Percentiles rank a stretch among this genome's conserved stretches.
phyloP scores from a whole-genome alignment of 2,113 vertebrate genomes.

The Apaloderma vittatum region DNA sequence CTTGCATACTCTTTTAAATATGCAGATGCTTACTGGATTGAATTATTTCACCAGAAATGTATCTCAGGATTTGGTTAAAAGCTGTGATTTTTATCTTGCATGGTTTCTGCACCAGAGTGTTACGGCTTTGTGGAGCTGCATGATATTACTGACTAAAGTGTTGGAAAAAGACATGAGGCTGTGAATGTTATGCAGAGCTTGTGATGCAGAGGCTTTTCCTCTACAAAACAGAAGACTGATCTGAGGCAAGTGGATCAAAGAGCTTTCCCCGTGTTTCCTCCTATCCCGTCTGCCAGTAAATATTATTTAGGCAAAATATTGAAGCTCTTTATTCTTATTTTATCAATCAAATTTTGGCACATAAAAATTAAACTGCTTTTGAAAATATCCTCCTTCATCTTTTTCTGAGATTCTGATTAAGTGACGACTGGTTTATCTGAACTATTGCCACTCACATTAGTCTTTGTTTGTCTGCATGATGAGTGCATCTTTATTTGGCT shows the following conservation, averaged over 20 bases:
- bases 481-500: not conserved
- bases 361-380: not conserved
- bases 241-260: not conserved
- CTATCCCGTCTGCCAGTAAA: not conserved
- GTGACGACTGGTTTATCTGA: not conserved
- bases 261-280: not conserved
- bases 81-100: not conserved
- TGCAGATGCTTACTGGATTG: not conserved
- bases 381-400: not conserved
- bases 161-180: accelerated
- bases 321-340: not conserved
- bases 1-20: not conserved
- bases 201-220: not conserved
- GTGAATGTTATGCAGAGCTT: not conserved
- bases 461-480: not conserved
- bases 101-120: not conserved
- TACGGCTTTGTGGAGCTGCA: not conserved
- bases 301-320: not conserved
- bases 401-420: not conserved
- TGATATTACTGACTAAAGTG: too few relatives aligned
- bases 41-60: not conserved
- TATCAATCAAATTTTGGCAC: not conserved
- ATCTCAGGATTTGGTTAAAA: not conserved
- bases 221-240: not conserved
- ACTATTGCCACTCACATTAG: not conserved